Evolutionary conservation across 2,888 invertebrate species (phyloP), one percentile per base, ranked within the genome.

Genomic region (Dusona sp.): DNA sequence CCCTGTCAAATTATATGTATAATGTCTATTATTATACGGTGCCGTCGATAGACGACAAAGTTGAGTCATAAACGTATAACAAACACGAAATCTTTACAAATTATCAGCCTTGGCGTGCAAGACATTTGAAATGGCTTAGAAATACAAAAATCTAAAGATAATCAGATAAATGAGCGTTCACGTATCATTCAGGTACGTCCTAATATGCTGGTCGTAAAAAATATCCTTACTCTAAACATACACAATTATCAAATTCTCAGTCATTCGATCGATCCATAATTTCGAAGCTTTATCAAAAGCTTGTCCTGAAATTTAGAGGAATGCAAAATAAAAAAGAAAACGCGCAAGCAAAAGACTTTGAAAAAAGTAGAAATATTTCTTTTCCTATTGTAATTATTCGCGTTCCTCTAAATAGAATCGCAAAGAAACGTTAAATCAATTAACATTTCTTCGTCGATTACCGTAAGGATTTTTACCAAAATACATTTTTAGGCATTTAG

Each of bases 161-260:
- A 74, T 85, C 51, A 79, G 22, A 68, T 54, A 19, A 22, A 82
- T 82, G 72, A 83, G 61, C 42, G 64, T 82, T 54, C 61, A 61
- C 74, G 61, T 78, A 72, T 68, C 57, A 33, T 83, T 78, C 22
- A 65, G 72, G 48, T 72, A 78, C 72, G 33, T 72, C 38, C 64
- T 72, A 54, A 79, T 72, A 79, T 68, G 48, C 51, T 68, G 45
- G 38, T 73, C 64, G 72, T 78, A 51, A 33, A 77, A 78, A 25
- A 77, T 64, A 72, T 42, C 19, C 61, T 54, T 29, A 75, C 45
- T 36, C 51, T 51, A 42, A 64, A 65, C 45, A 22, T 45, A 79
- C 4, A 61, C 29, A 48, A 61, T 65, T 61, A 79, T 74, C n/a
- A 68, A 19, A 67, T 84, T 84, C 65, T 54, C 74, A 70, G 51